Percentiles rank a stretch among this genome's conserved stretches.
phyloP scores from a whole-genome alignment of 2,888 invertebrate species.

The Drosophila falleni region DNA sequence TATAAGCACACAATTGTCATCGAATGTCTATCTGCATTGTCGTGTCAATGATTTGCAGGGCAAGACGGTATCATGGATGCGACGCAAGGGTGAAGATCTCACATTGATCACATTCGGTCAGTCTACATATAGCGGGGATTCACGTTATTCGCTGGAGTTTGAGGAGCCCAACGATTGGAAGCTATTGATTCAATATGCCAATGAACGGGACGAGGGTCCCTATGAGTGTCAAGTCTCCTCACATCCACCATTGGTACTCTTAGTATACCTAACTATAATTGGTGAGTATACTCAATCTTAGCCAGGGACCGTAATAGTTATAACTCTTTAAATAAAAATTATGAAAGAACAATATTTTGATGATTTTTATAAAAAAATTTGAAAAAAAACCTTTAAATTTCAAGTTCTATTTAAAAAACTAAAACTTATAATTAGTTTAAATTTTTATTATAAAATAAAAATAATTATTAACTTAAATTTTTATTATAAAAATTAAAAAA shows the following conservation, averaged over 20 bases:
- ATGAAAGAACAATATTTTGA: too few species aligned
- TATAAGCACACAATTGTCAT: conserved; percentile 89
- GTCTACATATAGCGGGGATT: conserved; percentile 88
- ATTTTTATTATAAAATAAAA: too few species aligned
- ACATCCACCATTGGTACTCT: conserved; percentile 90
- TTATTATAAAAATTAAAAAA: too few species aligned
- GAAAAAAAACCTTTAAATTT: too few species aligned
- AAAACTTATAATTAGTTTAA: too few species aligned
- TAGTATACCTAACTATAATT: conserved; percentile 90
- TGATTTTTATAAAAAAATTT: too few species aligned
- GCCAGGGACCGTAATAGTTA: too few species aligned
- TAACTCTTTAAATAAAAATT: too few species aligned
- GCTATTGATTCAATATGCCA: conserved; percentile 90
- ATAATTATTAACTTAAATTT: too few species aligned
- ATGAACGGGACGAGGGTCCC: conserved; percentile 91
- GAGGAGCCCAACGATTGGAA: conserved; percentile 92
- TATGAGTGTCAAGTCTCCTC: conserved; percentile 93
- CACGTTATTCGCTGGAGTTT: conserved; percentile 89
- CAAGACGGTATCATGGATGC: conserved; percentile 91
- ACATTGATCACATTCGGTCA: conserved; percentile 90
- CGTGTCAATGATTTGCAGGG: conserved; percentile 89
- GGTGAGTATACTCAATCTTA: conserved; percentile 87
- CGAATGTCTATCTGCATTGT: conserved; percentile 89
- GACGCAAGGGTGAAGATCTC: conserved; percentile 89
- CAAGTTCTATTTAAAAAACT: too few species aligned